Base-by-base conservation (phyloP, 2,113 vertebrate genomes). In the Syngnathus floridae region DNA sequence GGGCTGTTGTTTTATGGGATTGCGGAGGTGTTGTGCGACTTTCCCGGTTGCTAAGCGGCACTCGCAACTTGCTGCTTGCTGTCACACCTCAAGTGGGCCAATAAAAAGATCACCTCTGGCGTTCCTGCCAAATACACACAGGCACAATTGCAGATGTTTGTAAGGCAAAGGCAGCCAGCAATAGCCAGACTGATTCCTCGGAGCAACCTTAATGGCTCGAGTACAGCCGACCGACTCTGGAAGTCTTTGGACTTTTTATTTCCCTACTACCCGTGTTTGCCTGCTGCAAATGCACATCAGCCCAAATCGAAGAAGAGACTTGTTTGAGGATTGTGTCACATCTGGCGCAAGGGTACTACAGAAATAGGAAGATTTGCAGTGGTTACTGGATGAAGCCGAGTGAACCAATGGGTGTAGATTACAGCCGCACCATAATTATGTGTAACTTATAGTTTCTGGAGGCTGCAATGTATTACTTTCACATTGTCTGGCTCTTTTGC, bases 331-430 rank as follows among this genome's bases (percentile, higher is more conserved):
- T 43, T 41, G 35, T 14, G 36, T 78, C 72, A 75, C 76, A 86
- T 87, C 73, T 86, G 84, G 81, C 80, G 69, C 74, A 78, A 78
- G 81, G 66, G 75, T 73, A 69, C 73, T 73, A 69, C 73, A 84
- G 81, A 84, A 86, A 86, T 67, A 71, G 73, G 73, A 71, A 74
- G 71, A 80, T 72, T 81, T 82, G 76, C 73, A 81, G 72, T 74
- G 62, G 62, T 55, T 82, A 59, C 76, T 58, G 71, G 62, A 76
- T 72, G 65, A 79, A 80, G 61, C 64, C 5, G 45, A 74, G 64
- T 55, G 63, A 64, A 69, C 8, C 60, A 78, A 62, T 65, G 72
- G 72, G 82, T 81, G 71, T 84, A 64, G 68, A 80, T 88, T 80
- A 74, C 71, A 80, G 65, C 69, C 26, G 60, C 49, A 45, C 51